A percentile compares a stretch with the other conserved stretches of the same genome.
phyloP scores from a whole-genome alignment of 1,140 invertebrate genomes.

The Apis mellifera region Amel_HAv3.1 CM009937.2:8541001-8541500 shows the following conservation, averaged over 20 bases:
- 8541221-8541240: too few species aligned
- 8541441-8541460: slow-evolving; percentile 17
- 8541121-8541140: background rate
- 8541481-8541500: slow-evolving; percentile 1
- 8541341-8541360: too few species aligned
- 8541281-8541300: too few species aligned
- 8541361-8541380: too few species aligned
- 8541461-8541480: slow-evolving; percentile 1
- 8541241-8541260: too few species aligned
- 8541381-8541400: too few species aligned
- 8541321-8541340: too few species aligned
- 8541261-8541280: too few species aligned
- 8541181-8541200: too few species aligned
- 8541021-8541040: background rate
- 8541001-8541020: background rate
- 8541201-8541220: too few species aligned
- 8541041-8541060: background rate
- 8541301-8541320: too few species aligned
- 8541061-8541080: background rate
- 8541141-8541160: background rate
- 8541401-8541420: background rate
- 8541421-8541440: background rate
- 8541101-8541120: background rate
- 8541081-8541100: background rate
- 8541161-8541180: too few species aligned